Percentiles rank a stretch among this genome's conserved stretches.
Evolutionary conservation across 2,888 invertebrate genomes (phyloP).

Genomic region (Chorisops tibialis): DNA sequence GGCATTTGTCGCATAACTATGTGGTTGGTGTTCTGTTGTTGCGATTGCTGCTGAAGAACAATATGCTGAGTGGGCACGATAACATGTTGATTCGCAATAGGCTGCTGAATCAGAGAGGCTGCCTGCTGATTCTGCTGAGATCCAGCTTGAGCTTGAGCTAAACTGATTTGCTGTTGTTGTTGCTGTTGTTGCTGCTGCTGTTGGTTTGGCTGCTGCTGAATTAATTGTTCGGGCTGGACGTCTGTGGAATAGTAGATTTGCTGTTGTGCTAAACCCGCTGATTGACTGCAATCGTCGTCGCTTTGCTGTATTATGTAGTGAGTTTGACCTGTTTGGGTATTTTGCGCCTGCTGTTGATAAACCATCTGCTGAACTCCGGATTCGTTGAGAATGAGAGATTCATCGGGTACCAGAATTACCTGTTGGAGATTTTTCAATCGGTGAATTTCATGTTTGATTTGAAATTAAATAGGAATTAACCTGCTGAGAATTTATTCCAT

Average conservation of each 20-base stretch:
- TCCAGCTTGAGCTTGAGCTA: not conserved
- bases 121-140: not conserved
- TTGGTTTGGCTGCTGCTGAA: slow-evolving; percentile 35
- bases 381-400: slow-evolving; percentile 53
- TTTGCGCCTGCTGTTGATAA: slow-evolving; percentile 46
- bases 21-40: slow-evolving; percentile 45
- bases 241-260: slow-evolving; percentile 35
- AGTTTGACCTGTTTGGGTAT: slow-evolving; percentile 33
- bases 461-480: not conserved
- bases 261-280: slow-evolving; percentile 32
- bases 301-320: slow-evolving; percentile 40
- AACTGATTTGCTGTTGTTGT: not conserved
- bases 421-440: not conserved
- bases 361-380: slow-evolving; percentile 49
- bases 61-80: slow-evolving; percentile 27
- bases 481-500: slow-evolving; percentile 15
- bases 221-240: slow-evolving; percentile 21
- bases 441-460: too few species aligned
- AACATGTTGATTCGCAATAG: slow-evolving; percentile 14
- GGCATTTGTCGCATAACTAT: slow-evolving; percentile 47
- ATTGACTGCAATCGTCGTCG: slow-evolving; percentile 32
- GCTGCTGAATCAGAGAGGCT: slow-evolving; percentile 9
- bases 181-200: slow-evolving; percentile 30
- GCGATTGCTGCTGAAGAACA: slow-evolving; percentile 35
- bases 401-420: slow-evolving; percentile 39